phyloP scores from a whole-genome alignment of 2,888 invertebrate genomes.

The Tineola bisselliella region DNA sequence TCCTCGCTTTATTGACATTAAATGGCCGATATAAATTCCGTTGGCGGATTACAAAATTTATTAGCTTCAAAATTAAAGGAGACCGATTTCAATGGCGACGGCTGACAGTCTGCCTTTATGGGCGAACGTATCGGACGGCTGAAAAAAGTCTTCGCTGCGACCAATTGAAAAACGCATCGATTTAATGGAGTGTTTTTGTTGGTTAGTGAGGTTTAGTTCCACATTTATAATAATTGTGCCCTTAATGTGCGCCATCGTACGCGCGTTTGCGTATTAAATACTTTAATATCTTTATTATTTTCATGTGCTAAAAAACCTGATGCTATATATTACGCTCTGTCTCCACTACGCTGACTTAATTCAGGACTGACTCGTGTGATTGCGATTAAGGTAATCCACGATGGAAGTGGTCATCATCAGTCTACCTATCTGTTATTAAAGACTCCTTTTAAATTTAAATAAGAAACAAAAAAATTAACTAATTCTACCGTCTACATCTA shows the following conservation, averaged over 20 bases:
- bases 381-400: too few relatives aligned
- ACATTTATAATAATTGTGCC: background rate
- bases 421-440: too few relatives aligned
- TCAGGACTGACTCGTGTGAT: too few relatives aligned
- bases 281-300: too few relatives aligned
- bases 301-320: too few relatives aligned
- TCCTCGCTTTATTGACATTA: conserved; percentile 54
- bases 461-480: too few relatives aligned
- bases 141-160: conserved; percentile 34
- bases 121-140: conserved; percentile 33
- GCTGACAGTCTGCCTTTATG: conserved; percentile 54
- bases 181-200: conserved; percentile 37
- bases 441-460: too few relatives aligned
- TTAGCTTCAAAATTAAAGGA: conserved; percentile 64
- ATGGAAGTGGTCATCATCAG: too few relatives aligned
- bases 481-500: background rate
- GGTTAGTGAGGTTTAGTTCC: conserved; percentile 19
- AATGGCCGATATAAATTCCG: conserved; percentile 63
- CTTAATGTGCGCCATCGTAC: background rate
- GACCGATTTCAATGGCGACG: conserved; percentile 62
- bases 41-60: conserved; percentile 65
- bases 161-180: conserved; percentile 42
- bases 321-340: too few relatives aligned
- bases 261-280: too few relatives aligned
- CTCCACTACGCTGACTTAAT: too few relatives aligned